phyloP scores from a whole-genome alignment of 2,113 vertebrate species.

The Hippolais icterina region DNA sequence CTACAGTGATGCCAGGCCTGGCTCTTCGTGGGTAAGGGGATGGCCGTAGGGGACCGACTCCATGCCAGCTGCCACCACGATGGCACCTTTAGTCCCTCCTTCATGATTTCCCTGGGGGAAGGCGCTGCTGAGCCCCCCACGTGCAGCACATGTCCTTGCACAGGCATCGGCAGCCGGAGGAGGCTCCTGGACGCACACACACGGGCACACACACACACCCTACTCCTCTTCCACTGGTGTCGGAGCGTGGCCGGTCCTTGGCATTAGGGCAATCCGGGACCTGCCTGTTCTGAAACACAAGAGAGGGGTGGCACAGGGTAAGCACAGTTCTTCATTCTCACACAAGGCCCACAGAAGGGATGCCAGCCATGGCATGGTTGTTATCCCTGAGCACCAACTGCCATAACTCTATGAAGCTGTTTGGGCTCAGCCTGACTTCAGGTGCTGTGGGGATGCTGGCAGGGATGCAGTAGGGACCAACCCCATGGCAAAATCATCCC shows the following conservation, averaged over 20 bases:
- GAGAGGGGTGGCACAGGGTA: not conserved
- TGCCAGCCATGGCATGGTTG: fast-evolving
- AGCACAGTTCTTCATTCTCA: not conserved
- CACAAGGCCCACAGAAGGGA: fast-evolving
- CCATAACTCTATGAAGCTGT: fast-evolving
- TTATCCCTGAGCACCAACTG: fast-evolving
- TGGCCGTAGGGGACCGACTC: not conserved
- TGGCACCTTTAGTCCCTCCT: not conserved
- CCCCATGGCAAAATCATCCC: not conserved
- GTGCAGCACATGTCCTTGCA: not conserved
- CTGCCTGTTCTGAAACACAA: slow-evolving; percentile 66
- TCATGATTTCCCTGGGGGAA: not conserved
- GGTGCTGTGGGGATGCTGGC: not conserved
- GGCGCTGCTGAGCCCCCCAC: not conserved
- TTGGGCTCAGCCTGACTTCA: not conserved
- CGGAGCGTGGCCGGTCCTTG: not conserved
- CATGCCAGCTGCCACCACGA: not conserved
- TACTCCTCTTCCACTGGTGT: not conserved
- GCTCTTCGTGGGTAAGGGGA: not conserved
- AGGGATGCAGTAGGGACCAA: not conserved
- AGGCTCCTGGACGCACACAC: slow-evolving; percentile 37
- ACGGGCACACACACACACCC: slow-evolving; percentile 35
- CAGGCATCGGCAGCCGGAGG: not conserved
- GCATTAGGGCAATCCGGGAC: slow-evolving; percentile 31
- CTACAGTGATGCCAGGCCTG: not conserved